phyloP scores from a whole-genome alignment of 2,888 invertebrate genomes.

The Eupithecia vulgata region DNA sequence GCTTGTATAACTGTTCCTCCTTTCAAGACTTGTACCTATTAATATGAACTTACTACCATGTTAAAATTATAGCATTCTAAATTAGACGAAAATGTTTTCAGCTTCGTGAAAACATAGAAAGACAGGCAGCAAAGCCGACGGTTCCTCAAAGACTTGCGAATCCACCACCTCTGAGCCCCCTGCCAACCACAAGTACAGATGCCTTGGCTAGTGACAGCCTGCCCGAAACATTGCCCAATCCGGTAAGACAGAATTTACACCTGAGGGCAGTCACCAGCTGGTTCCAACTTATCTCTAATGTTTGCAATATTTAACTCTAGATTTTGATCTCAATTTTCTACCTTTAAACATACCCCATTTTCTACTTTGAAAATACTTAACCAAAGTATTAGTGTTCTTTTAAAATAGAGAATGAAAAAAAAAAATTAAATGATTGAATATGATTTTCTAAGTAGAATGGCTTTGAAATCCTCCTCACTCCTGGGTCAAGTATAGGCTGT shows the following conservation, averaged over 20 bases:
- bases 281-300: neutral
- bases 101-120: conserved; percentile 19
- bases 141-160: conserved; percentile 17
- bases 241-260: conserved; percentile 16
- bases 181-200: conserved; percentile 15
- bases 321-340: neutral
- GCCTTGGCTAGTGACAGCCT: conserved; percentile 12
- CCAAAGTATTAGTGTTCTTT: too few species aligned
- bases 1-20: neutral
- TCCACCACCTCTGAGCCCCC: conserved; percentile 24
- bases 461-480: neutral
- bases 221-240: neutral
- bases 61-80: neutral
- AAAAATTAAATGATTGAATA: neutral
- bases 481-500: neutral
- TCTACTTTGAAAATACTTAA: neutral
- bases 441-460: neutral
- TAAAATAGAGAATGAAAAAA: neutral
- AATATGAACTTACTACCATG: neutral
- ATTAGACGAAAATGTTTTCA: neutral
- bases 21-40: neutral
- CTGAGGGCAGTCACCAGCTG: neutral
- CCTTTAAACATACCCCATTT: neutral
- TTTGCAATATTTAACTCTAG: neutral
- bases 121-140: conserved; percentile 4